Conservation (phyloP, 2,888 invertebrate genomes). For the Xiphydria camelus region DNA sequence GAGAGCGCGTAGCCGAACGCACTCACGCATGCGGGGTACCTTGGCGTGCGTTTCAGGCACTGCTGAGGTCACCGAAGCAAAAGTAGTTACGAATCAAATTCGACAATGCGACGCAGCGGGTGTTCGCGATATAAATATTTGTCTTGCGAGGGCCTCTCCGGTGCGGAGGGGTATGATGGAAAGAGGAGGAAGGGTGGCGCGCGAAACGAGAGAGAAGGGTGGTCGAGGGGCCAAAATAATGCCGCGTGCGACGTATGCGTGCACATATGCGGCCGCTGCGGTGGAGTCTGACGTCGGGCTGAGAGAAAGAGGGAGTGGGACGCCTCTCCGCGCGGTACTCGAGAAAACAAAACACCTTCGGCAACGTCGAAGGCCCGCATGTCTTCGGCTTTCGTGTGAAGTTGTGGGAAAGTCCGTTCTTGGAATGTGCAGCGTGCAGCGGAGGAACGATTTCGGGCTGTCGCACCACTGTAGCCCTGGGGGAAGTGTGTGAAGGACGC, state of each 20-base stretch:
- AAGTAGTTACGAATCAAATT: conserved; percentile 13
- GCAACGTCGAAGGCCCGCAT: conserved; percentile 29
- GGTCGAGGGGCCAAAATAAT: conserved; percentile 10
- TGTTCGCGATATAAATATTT: conserved; percentile 52
- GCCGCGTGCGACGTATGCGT: background rate
- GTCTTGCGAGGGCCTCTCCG: conserved; percentile 32
- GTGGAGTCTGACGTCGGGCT: background rate
- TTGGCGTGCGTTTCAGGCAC: too few species aligned
- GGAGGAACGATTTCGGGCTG: too few species aligned
- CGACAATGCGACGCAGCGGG: conserved; percentile 49
- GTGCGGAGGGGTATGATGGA: too few species aligned
- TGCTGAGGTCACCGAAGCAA: conserved; percentile 12
- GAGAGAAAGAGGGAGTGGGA: conserved; percentile 22
- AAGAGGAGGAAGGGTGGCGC: too few species aligned
- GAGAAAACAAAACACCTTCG: conserved; percentile 34
- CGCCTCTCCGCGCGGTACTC: conserved; percentile 23
- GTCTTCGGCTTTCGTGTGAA: conserved; percentile 28
- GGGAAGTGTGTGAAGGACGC: too few species aligned
- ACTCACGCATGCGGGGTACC: too few species aligned
- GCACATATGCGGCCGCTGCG: background rate
- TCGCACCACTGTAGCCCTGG: too few species aligned
- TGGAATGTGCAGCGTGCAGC: too few species aligned
- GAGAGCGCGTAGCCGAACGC: too few species aligned
- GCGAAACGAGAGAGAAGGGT: conserved; percentile 3
- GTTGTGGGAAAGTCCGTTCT: conserved; percentile 28